Base-by-base conservation (phyloP, 1,140 invertebrate species). In the Microplitis demolitor region DNA sequence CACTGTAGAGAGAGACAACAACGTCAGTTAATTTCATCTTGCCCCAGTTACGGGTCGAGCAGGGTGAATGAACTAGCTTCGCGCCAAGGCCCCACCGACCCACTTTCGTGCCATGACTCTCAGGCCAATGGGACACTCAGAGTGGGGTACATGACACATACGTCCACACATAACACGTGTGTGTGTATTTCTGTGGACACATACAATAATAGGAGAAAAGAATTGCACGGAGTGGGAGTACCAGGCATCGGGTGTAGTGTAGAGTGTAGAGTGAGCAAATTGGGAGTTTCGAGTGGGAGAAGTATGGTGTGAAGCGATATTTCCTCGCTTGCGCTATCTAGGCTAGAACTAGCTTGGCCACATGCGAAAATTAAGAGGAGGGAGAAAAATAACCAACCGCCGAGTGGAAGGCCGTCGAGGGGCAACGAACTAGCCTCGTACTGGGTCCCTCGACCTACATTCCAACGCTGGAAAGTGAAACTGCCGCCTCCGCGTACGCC, bases 21-120 rank as follows among this genome's bases (percentile, higher is more conserved):
- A 76, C 72, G 71, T 86, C 84, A 83, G 85, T 87, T 87, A 87
- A 87, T 87, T 87, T 87, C 86, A 87, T 87, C 86, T 87, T 87
- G 86, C 85, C 85, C 85, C 84, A 87, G 86, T 87, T 87, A 86
- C 85, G 83, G 84, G 84, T 78, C 84, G 83, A 80, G 82, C 82
- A 82, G 86, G 86, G 86, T 87, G 85, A 87, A 87, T 83, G 86
- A 87, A 87, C 86, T 85, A 87, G 85, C 84, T 84, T 86, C 84
- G 83, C 85, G 85, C 84, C 86, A 87, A 87, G 86, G 86, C 86
- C 84, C 86, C 80, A 79, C 81, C 85, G 84, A 87, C 86, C 85
- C 80, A 87, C 83, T 87, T 87, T 87, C 81, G 75, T 83, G 60
- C 60, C 61, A 37, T 61, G 60, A 50, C 61, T 71, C 69, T 64